Percentiles rank a stretch among this genome's conserved stretches.
Conservation (phyloP, 2,888 invertebrate species). For the Eupithecia abbreviata region DNA sequence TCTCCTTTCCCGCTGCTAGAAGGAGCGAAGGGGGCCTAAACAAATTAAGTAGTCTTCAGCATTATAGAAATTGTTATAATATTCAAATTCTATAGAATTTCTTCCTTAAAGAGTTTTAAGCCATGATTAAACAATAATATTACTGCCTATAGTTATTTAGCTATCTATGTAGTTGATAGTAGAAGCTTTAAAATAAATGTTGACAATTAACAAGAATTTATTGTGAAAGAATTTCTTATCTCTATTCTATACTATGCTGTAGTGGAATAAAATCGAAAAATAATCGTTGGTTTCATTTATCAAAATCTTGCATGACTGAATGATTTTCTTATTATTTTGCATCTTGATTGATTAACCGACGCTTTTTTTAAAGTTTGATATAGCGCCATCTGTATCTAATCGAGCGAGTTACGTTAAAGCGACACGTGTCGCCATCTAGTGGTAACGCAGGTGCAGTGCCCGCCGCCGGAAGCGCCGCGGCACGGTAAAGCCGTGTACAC, state of each 20-base stretch:
- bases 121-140: constrained; percentile 73
- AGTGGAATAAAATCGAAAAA: constrained; percentile 73
- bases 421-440: constrained; percentile 84
- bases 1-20: constrained; percentile 81
- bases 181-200: constrained; percentile 70
- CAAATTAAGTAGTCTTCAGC: constrained; percentile 48
- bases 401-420: constrained; percentile 67
- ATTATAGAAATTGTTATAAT: constrained; percentile 59
- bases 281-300: constrained; percentile 70
- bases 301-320: constrained; percentile 38
- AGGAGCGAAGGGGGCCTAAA: constrained; percentile 75
- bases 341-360: constrained; percentile 22
- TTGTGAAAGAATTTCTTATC: constrained; percentile 69
- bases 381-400: constrained; percentile 59
- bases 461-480: constrained; percentile 94
- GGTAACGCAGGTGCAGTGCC: constrained; percentile 97
- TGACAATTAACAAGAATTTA: constrained; percentile 63
- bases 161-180: constrained; percentile 67
- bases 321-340: constrained; percentile 26
- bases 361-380: constrained; percentile 32
- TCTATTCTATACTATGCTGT: constrained; percentile 74
- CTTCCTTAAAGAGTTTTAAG: constrained; percentile 68
- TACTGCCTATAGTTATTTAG: constrained; percentile 71
- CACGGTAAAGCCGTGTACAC: constrained; percentile 97
- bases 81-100: constrained; percentile 75